phyloP scores from a whole-genome alignment of 2,113 vertebrate genomes.

The Recurvirostra avosetta region DNA sequence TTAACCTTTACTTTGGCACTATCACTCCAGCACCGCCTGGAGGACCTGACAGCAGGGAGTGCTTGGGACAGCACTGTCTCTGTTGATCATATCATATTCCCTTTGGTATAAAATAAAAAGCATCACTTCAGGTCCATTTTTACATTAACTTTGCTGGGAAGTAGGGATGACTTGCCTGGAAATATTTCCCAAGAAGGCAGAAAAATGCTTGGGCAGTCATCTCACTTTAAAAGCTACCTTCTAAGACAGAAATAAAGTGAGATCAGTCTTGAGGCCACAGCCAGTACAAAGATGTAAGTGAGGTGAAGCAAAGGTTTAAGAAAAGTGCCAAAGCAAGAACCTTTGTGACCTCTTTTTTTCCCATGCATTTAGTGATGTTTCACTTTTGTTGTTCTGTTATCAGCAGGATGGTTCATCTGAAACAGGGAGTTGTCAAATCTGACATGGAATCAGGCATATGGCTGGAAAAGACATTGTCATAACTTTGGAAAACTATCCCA shows the following conservation, averaged over 20 bases:
- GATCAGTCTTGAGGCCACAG: background rate
- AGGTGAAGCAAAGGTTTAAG: background rate
- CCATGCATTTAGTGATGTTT: background rate
- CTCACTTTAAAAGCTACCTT: background rate
- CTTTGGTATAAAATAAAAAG: background rate
- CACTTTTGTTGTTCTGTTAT: background rate
- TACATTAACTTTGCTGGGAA: background rate
- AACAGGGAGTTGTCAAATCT: background rate
- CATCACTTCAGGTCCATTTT: background rate
- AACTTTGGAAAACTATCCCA: background rate
- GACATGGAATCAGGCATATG: rapidly evolving
- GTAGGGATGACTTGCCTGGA: background rate
- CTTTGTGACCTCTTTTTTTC: background rate
- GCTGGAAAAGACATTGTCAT: background rate
- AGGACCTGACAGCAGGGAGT: background rate
- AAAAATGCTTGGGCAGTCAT: background rate
- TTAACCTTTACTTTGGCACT: background rate
- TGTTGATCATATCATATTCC: background rate
- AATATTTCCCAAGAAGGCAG: background rate
- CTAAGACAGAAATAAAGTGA: background rate
- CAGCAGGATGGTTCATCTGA: background rate
- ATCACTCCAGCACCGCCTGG: background rate
- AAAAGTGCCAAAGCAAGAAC: background rate
- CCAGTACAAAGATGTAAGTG: background rate
- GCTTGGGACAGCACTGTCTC: background rate